Evolutionary conservation across 2,797 vertebrate species (phyloP).

Genomic region (Sebastes flavidus): DNA sequence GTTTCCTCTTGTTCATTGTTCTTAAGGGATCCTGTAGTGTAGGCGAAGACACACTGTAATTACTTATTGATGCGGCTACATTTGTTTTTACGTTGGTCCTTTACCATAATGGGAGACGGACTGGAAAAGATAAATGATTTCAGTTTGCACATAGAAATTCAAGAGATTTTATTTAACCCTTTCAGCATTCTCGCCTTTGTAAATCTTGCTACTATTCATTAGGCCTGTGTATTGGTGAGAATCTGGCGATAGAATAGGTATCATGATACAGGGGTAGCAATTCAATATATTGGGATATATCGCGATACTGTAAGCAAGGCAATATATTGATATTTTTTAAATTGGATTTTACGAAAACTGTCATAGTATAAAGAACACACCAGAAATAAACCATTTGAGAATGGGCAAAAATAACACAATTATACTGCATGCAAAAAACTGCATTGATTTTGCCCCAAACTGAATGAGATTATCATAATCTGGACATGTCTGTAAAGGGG

Average conservation of each 20-base stretch:
- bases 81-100: slow-evolving; percentile 76
- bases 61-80: slow-evolving; percentile 78
- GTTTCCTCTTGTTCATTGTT: slow-evolving; percentile 69
- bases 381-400: neutral
- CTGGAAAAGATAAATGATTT: slow-evolving; percentile 8
- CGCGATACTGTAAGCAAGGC: no score
- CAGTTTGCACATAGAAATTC: neutral
- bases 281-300: no score
- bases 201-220: neutral
- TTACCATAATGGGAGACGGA: slow-evolving; percentile 10
- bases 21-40: slow-evolving; percentile 65
- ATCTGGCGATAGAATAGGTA: neutral
- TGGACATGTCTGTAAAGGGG: neutral
- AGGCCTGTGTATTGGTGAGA: neutral
- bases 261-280: neutral
- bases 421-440: neutral
- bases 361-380: neutral
- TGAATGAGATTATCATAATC: neutral
- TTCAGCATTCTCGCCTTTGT: neutral
- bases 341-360: neutral
- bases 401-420: neutral
- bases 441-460: neutral
- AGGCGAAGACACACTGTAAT: slow-evolving; percentile 72
- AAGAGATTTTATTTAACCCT: neutral
- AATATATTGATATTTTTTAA: neutral